Evolutionary conservation across 2,888 invertebrate genomes (phyloP).

Genomic region (Drosophila cognata): DNA sequence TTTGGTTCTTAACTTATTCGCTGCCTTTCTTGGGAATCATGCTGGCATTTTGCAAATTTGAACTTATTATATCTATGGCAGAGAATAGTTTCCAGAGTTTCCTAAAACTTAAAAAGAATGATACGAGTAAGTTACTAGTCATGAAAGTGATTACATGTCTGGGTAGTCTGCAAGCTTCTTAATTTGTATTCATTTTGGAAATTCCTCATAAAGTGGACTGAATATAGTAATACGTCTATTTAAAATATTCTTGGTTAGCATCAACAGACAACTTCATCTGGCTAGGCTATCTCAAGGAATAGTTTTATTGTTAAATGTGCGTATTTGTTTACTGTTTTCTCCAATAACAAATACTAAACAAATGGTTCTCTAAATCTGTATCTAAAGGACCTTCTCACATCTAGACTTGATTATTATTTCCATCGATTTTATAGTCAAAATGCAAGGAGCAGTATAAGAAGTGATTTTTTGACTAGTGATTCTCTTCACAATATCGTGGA

Average conservation of each 20-base stretch:
- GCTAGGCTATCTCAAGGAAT: not conserved
- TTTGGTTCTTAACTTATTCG: not conserved
- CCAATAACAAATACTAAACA: not conserved
- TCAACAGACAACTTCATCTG: not conserved
- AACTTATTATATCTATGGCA: not conserved
- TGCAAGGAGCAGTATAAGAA: not conserved
- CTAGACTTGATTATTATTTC: rapidly evolving
- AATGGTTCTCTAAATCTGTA: not conserved
- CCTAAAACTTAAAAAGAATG: not conserved
- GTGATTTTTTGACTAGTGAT: not conserved
- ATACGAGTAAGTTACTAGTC: not conserved
- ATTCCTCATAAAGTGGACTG: rapidly evolving
- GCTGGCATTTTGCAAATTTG: not conserved
- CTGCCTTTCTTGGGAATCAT: not conserved
- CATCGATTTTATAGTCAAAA: not conserved
- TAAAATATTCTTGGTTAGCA: not conserved
- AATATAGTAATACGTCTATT: not conserved
- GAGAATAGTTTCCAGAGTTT: not conserved
- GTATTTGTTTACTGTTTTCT: too few relatives aligned
- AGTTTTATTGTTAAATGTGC: too few relatives aligned
- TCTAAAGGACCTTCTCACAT: not conserved
- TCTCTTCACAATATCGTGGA: not conserved
- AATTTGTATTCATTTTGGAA: too few relatives aligned
- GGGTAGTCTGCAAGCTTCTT: not conserved
- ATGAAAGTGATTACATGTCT: not conserved